Conservation (phyloP, 2,113 vertebrate species). For the Thamnophis sirtalis region DNA sequence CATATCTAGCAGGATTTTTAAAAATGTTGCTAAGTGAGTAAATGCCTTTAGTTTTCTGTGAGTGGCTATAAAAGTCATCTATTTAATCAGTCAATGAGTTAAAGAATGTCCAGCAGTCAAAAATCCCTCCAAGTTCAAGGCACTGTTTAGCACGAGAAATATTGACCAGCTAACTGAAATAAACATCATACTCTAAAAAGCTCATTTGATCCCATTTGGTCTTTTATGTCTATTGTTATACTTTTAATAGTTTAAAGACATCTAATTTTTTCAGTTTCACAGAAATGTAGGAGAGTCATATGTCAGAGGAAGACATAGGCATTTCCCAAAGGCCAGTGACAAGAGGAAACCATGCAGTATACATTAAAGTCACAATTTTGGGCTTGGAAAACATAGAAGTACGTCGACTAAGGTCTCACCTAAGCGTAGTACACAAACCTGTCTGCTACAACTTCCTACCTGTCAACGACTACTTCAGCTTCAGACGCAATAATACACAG, state of each 20-base stretch:
- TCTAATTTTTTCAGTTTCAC: not conserved
- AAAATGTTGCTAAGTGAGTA: not conserved
- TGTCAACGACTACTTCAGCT: no score
- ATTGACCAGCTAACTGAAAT: not conserved
- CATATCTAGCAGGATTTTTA: not conserved
- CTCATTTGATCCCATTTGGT: not conserved
- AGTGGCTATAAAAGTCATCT: not conserved
- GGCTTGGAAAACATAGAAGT: no score
- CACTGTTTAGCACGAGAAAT: not conserved
- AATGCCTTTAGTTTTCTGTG: not conserved
- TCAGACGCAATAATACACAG: no score
- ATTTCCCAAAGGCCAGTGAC: not conserved
- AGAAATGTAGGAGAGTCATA: not conserved
- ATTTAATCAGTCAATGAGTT: not conserved
- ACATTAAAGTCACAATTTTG: not conserved
- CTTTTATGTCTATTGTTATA: not conserved
- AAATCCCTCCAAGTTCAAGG: not conserved
- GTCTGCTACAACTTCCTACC: no score
- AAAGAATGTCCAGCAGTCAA: not conserved
- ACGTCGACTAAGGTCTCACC: no score
- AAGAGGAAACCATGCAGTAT: not conserved
- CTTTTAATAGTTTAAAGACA: not conserved
- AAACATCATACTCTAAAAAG: not conserved
- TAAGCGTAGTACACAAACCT: no score
- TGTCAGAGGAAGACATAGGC: slow-evolving; percentile 13